Evolutionary conservation across 2,888 invertebrate genomes (phyloP), one percentile per base, ranked within the genome.

Genomic region (Microchrysa polita): DNA sequence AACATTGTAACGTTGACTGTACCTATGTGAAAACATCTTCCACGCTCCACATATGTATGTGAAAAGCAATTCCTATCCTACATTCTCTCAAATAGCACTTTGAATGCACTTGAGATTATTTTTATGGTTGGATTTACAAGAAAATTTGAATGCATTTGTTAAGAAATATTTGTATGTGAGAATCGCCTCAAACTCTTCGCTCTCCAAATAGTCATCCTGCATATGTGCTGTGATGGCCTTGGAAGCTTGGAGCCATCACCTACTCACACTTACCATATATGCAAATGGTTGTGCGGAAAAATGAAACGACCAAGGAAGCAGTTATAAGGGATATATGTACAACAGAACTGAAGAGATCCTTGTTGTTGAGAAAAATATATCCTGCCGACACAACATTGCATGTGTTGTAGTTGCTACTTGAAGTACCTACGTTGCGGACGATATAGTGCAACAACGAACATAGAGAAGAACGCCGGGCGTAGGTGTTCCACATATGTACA

Each of bases 51-150:
- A 16, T 20, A 18, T n/a, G 12, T 1, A 5, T 18, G 10, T 5
- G 18, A 55, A 55, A 7, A 67, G 7, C 67, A 53, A 27, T 27
- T 10, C 16, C n/a, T 5, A 34, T 52, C 53, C 44, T 44, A 67
- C 27, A 27, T 23, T n/a, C 23, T 65, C 14, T 16, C 55, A 14
- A 9, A 61, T 16, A 14, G 5, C 16, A 22, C 57, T 40, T 69
- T 69, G 55, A 42, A 57, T 40, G 69, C 40, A 69, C 69, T 69
- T 40, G 44, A 75, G 75, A 75, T 74, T 73, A 75, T 75, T 75
- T 75, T 75, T 75, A 73, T 74, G 73, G 75, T 75, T 75, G 75
- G 59, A 72, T 75, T 75, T 75, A 73, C 73, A 67, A 73, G 72
- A 72, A 74, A 74, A 75, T 67, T 72, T 74, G 75, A 74, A 72